These are phyloP conservation scores for Drosophila pandora DNA, from an alignment of 1,140 invertebrate species.

Conservation along the genomic window DNA sequence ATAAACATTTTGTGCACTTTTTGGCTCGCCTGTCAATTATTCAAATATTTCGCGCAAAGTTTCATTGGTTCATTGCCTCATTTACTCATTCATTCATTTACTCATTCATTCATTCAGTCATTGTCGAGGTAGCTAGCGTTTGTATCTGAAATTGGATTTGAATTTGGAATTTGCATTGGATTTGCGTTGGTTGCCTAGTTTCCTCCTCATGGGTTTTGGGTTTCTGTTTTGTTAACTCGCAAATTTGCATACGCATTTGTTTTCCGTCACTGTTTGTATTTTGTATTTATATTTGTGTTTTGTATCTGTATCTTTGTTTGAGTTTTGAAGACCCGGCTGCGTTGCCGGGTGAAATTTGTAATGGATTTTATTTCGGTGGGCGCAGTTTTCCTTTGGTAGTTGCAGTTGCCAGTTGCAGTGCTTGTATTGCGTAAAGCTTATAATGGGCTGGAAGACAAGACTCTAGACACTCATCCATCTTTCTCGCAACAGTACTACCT, in stretches of 20 bases:
- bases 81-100: slow-evolving; percentile 23
- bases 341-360: slow-evolving; percentile 29
- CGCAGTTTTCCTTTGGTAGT: slow-evolving; percentile 13
- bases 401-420: slow-evolving; percentile 13
- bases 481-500: not conserved
- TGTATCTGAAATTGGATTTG: not conserved
- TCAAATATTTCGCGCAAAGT: slow-evolving; percentile 51
- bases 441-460: slow-evolving; percentile 27
- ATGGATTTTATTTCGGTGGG: slow-evolving; percentile 27
- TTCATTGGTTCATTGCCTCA: slow-evolving; percentile 25
- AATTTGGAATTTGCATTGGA: slow-evolving; percentile 9
- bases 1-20: slow-evolving; percentile 47
- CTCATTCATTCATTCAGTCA: slow-evolving; percentile 12
- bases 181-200: slow-evolving; percentile 40
- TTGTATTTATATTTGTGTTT: slow-evolving; percentile 44
- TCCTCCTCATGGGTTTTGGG: slow-evolving; percentile 29
- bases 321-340: not conserved
- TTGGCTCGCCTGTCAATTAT: slow-evolving; percentile 61
- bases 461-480: slow-evolving; percentile 13
- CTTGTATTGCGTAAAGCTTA: slow-evolving; percentile 48
- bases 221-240: slow-evolving; percentile 19
- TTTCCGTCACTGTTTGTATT: slow-evolving; percentile 23
- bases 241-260: slow-evolving; percentile 69
- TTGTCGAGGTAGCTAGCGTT: not conserved
- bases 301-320: slow-evolving; percentile 9